Conservation (phyloP, 2,888 invertebrate species). For the Drosophila leonis region DNA sequence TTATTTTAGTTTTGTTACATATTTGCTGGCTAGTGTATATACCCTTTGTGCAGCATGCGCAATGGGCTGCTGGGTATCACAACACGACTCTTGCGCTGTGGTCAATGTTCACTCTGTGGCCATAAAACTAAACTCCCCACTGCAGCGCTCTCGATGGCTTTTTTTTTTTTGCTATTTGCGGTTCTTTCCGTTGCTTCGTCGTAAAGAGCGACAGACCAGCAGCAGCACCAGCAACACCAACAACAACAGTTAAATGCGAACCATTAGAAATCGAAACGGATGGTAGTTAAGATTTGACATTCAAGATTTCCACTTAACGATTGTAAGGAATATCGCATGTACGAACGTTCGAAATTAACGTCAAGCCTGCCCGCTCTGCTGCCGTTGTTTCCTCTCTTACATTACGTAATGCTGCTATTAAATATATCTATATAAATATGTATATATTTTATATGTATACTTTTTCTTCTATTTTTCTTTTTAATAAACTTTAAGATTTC, state of each 20-base stretch:
- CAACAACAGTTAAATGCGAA: slow-evolving; percentile 38
- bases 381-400: neutral
- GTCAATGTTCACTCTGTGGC: slow-evolving; percentile 35
- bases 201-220: slow-evolving; percentile 42
- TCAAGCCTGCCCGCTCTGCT: slow-evolving; percentile 1
- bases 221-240: slow-evolving; percentile 22
- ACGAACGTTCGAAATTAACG: slow-evolving; percentile 41
- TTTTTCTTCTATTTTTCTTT: neutral
- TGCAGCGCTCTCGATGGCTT: neutral
- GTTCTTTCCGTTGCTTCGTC: slow-evolving; percentile 30
- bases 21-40: neutral
- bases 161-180: slow-evolving; percentile 34
- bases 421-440: neutral
- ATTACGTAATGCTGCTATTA: slow-evolving; percentile 22
- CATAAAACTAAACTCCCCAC: slow-evolving; percentile 17
- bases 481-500: neutral
- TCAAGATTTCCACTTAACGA: slow-evolving; percentile 59
- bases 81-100: slow-evolving; percentile 32
- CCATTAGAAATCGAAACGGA: slow-evolving; percentile 63
- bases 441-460: neutral
- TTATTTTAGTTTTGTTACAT: neutral
- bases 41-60: neutral
- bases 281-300: slow-evolving; percentile 57
- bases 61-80: neutral
- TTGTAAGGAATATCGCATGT: slow-evolving; percentile 35